Conservation (phyloP, 1,140 invertebrate species). For the Elysia chlorotica region DNA sequence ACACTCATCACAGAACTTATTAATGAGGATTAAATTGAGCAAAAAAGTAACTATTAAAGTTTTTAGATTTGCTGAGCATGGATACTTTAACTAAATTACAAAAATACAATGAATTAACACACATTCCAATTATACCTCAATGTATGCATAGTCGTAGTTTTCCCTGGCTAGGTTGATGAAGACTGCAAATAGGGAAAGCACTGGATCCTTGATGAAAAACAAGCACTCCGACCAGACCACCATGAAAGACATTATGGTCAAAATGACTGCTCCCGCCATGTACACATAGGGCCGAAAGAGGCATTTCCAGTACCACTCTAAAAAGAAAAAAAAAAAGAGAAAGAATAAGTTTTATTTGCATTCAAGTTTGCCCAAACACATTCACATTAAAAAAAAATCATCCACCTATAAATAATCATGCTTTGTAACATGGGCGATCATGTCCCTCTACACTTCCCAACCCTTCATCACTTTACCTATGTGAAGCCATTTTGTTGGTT, state of each 20-base stretch:
- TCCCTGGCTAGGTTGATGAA: constrained; percentile 82
- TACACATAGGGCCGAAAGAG: constrained; percentile 76
- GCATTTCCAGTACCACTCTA: constrained; percentile 97
- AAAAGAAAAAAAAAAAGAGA: not conserved
- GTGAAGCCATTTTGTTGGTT: too few relatives aligned
- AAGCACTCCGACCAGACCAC: constrained; percentile 99
- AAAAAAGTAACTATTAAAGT: too few relatives aligned
- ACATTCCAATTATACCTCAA: constrained; percentile 76
- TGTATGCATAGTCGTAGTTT: constrained; percentile 91
- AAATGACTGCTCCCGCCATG: constrained; percentile 74
- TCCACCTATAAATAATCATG: too few relatives aligned
- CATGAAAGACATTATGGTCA: constrained; percentile 80
- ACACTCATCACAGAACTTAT: too few relatives aligned
- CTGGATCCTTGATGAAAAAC: constrained; percentile 89
- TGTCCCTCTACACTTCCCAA: too few relatives aligned
- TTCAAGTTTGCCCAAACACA: too few relatives aligned
- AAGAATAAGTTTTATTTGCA: not conserved
- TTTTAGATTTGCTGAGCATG: too few relatives aligned
- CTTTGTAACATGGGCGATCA: too few relatives aligned
- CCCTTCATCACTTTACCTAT: too few relatives aligned
- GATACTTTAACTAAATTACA: too few relatives aligned
- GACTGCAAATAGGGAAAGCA: constrained; percentile 92
- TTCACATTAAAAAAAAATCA: too few relatives aligned
- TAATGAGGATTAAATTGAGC: too few relatives aligned
- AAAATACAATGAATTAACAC: constrained; percentile 46